Percentiles rank a stretch among this genome's conserved stretches.
Conservation (phyloP, 2,113 vertebrate species). For the Perca schrenkii region DNA sequence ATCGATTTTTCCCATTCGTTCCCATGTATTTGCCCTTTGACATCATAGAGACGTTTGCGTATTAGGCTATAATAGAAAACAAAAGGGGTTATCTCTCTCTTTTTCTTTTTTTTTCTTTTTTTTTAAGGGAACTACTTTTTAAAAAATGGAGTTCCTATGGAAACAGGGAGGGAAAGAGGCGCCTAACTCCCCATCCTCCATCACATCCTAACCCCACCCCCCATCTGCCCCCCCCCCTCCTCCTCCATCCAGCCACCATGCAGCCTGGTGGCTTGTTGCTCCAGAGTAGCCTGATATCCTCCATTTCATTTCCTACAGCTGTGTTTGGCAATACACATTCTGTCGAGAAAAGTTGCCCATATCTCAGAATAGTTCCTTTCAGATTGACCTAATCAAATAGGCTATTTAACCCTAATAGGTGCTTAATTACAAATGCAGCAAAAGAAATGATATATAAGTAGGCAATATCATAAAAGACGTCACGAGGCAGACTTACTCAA, state of each 20-base stretch:
- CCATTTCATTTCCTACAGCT: not conserved
- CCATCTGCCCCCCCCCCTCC: constrained; percentile 39
- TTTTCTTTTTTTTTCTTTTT: not conserved
- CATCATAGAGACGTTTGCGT: not conserved
- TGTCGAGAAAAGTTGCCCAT: not conserved
- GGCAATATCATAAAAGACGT: not conserved
- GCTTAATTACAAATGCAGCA: too few relatives aligned
- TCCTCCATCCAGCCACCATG: not conserved
- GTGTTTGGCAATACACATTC: not conserved
- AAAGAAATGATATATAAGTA: not conserved
- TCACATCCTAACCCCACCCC: constrained; percentile 60
- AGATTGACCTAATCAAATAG: not conserved
- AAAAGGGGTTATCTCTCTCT: not conserved
- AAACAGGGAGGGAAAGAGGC: constrained; percentile 74
- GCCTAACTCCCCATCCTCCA: constrained; percentile 59
- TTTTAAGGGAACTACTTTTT: not conserved
- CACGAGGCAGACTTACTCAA: not conserved
- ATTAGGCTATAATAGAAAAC: not conserved
- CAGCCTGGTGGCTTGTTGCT: not conserved
- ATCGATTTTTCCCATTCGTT: not conserved
- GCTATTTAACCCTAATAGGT: not conserved
- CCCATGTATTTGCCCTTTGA: not conserved
- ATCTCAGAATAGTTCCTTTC: not conserved
- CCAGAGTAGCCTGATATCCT: not conserved
- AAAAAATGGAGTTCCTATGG: constrained; percentile 73